Percentiles rank a stretch among this genome's conserved stretches.
Conservation (phyloP, 2,797 vertebrate genomes). For the Paratrypauchen microcephalus region DNA sequence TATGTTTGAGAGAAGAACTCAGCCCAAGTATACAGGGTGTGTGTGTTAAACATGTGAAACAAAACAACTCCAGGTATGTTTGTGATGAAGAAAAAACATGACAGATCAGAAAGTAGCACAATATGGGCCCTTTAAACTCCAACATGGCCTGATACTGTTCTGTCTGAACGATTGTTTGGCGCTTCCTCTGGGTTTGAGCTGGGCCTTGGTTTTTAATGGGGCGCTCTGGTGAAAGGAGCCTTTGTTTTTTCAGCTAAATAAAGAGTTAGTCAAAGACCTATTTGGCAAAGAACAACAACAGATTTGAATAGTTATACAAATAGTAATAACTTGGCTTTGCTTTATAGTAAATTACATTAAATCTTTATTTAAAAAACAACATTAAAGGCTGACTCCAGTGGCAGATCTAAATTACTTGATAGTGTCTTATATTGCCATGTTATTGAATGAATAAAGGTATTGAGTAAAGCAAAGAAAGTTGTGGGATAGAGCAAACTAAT, state of each 20-base stretch:
- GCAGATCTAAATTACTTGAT: neutral
- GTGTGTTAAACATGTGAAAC: no score
- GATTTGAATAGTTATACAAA: neutral
- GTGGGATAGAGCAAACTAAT: neutral
- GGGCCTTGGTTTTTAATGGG: conserved; percentile 46
- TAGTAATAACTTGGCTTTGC: neutral
- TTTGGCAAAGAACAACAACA: neutral
- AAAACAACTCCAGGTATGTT: no score
- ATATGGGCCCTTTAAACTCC: neutral
- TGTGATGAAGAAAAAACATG: no score
- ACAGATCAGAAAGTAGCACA: no score
- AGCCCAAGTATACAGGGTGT: no score
- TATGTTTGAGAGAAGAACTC: no score
- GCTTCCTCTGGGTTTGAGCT: conserved; percentile 30
- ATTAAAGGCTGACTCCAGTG: neutral
- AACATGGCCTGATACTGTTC: conserved; percentile 1
- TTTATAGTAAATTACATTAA: neutral
- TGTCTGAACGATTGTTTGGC: conserved; percentile 11
- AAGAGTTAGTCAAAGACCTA: neutral
- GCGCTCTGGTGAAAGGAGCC: conserved; percentile 31
- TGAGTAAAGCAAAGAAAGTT: neutral
- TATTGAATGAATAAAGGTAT: neutral
- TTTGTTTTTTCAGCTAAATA: conserved; percentile 47
- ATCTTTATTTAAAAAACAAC: neutral
- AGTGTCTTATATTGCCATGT: neutral